These are phyloP conservation scores for Nymphicus hollandicus DNA, from an alignment of 2,113 vertebrate species.

Conservation along the genomic window DNA sequence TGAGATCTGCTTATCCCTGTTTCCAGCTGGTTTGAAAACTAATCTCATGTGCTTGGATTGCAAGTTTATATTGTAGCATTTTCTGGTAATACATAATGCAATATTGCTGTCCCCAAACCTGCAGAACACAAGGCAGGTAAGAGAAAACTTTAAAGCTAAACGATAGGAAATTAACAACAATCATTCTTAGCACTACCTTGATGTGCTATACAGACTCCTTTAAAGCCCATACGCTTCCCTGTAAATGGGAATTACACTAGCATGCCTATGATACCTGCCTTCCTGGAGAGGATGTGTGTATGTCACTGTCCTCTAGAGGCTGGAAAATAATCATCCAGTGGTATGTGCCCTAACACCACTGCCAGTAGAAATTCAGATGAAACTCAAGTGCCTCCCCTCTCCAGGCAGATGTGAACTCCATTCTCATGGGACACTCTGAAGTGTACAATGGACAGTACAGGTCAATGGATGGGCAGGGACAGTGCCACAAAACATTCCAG, in stretches of 20 bases:
- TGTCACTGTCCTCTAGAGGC: background rate
- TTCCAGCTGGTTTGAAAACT: background rate
- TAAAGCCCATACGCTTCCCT: background rate
- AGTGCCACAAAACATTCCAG: fast-evolving
- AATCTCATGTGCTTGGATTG: background rate
- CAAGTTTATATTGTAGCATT: background rate
- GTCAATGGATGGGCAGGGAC: background rate
- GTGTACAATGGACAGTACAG: background rate
- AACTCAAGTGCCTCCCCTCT: background rate
- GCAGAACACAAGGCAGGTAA: background rate
- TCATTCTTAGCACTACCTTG: background rate
- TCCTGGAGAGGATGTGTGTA: background rate
- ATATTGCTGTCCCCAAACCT: background rate
- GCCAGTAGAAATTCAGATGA: background rate
- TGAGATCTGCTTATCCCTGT: background rate
- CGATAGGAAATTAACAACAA: background rate
- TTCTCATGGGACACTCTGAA: background rate
- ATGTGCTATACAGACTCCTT: background rate
- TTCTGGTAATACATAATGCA: background rate
- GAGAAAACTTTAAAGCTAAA: background rate
- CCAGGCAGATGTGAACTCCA: background rate
- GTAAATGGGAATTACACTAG: background rate
- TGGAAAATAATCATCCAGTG: background rate
- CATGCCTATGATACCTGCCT: background rate
- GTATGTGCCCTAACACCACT: background rate